A percentile compares a stretch with the other conserved stretches of the same genome.
Evolutionary conservation across 2,797 vertebrate species (phyloP).

Genomic region (Benthosema pterotum): DNA sequence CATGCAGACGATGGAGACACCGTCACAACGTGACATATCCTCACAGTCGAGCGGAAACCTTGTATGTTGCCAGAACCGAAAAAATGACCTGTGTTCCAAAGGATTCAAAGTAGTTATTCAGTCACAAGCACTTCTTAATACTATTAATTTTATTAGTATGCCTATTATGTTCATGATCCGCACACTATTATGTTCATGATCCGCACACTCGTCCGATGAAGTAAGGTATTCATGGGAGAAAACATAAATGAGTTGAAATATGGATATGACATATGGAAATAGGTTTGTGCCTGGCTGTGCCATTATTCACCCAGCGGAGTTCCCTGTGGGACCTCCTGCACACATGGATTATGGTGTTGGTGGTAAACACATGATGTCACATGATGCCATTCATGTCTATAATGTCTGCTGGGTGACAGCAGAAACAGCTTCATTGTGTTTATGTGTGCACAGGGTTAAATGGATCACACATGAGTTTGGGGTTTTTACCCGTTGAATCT

Average conservation of each 20-base stretch:
- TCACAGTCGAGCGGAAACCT: neutral
- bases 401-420: constrained; percentile 3
- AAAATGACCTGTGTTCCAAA: too few relatives aligned
- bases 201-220: too few relatives aligned
- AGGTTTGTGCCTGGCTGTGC: too few relatives aligned
- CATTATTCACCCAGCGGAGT: constrained; percentile 8
- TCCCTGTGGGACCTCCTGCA: neutral
- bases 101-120: too few relatives aligned
- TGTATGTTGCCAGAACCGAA: too few relatives aligned
- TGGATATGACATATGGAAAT: too few relatives aligned
- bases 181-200: too few relatives aligned
- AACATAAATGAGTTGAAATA: too few relatives aligned
- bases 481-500: constrained; percentile 15
- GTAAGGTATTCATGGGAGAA: too few relatives aligned
- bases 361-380: constrained; percentile 17
- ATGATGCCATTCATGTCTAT: constrained; percentile 13
- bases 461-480: constrained; percentile 19
- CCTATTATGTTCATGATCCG: too few relatives aligned
- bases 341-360: constrained; percentile 31
- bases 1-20: constrained; percentile 27
- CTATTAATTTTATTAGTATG: too few relatives aligned
- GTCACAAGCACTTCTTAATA: too few relatives aligned
- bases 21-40: constrained; percentile 41
- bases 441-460: constrained; percentile 38
- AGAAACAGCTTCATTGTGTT: constrained; percentile 23